Evolutionary conservation across 2,113 vertebrate species (phyloP).

Genomic region (Apeltes quadracus): DNA sequence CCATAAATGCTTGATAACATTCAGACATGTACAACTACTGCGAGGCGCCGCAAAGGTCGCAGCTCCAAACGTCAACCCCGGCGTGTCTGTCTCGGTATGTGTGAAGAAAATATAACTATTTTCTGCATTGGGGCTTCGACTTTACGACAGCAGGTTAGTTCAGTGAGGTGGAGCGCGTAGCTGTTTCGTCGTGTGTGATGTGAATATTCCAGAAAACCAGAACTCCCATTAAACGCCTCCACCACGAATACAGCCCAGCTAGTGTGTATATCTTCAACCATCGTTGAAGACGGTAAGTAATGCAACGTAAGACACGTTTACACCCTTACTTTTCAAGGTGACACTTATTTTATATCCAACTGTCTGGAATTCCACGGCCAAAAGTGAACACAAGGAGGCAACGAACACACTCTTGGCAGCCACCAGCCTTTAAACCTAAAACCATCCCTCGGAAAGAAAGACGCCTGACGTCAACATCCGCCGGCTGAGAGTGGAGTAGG

Average conservation of each 20-base stretch:
- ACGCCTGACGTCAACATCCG: constrained; percentile 69
- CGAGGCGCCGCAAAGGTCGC: not conserved
- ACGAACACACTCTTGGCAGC: constrained; percentile 6
- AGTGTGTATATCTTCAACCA: not conserved
- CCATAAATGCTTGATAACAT: constrained; percentile 21
- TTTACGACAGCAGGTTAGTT: not conserved
- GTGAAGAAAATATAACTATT: not conserved
- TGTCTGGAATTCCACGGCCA: constrained; percentile 4
- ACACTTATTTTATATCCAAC: constrained; percentile 5
- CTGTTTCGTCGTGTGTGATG: not conserved
- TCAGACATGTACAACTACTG: not conserved
- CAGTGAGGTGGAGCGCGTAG: not conserved
- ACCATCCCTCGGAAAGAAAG: constrained; percentile 37
- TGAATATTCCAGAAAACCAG: not conserved
- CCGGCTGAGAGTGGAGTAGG: constrained; percentile 65
- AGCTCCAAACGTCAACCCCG: not conserved
- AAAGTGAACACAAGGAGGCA: constrained; percentile 30
- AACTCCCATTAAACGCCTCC: not conserved
- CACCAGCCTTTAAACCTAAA: constrained; percentile 29
- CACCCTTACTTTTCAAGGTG: not conserved
- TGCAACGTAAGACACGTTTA: not conserved
- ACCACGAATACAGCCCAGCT: not conserved
- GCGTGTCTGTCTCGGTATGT: not conserved
- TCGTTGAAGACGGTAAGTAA: not conserved
- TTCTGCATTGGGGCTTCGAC: not conserved